Percentiles rank a stretch among this genome's conserved stretches.
phyloP scores from a whole-genome alignment of 2,113 vertebrate species.

The Psilopogon haemacephalus region DNA sequence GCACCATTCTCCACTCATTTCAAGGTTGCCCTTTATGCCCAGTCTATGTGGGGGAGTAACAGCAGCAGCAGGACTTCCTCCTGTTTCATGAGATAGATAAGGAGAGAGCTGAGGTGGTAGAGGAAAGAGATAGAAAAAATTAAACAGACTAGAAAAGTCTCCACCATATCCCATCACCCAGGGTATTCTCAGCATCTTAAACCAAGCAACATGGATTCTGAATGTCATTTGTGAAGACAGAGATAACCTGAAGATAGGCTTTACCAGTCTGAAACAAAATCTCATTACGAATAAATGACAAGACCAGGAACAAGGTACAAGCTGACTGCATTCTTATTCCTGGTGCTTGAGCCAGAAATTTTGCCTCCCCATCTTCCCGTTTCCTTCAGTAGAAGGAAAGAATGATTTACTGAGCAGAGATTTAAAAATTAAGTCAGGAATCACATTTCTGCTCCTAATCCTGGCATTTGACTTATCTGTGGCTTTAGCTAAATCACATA shows the following conservation, averaged over 20 bases:
- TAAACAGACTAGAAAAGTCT: not conserved
- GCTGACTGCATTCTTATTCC: not conserved
- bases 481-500: not conserved
- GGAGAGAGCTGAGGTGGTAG: not conserved
- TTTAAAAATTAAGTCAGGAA: not conserved
- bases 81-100: not conserved
- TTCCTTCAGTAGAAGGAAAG: not conserved
- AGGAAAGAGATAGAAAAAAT: not conserved
- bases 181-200: not conserved
- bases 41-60: too few relatives aligned
- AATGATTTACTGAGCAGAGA: not conserved
- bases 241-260: not conserved
- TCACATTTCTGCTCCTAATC: not conserved
- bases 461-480: not conserved
- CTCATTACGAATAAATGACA: accelerated
- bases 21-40: not conserved
- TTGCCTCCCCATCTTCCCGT: not conserved
- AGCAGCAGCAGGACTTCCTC: not conserved
- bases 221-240: not conserved
- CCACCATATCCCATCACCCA: not conserved
- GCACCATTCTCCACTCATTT: not conserved
- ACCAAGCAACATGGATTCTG: not conserved
- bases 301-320: not conserved
- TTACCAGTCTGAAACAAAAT: not conserved
- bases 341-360: not conserved